Evolutionary conservation across 2,113 vertebrate genomes (phyloP).

Genomic region (Sisor rabdophorus): DNA sequence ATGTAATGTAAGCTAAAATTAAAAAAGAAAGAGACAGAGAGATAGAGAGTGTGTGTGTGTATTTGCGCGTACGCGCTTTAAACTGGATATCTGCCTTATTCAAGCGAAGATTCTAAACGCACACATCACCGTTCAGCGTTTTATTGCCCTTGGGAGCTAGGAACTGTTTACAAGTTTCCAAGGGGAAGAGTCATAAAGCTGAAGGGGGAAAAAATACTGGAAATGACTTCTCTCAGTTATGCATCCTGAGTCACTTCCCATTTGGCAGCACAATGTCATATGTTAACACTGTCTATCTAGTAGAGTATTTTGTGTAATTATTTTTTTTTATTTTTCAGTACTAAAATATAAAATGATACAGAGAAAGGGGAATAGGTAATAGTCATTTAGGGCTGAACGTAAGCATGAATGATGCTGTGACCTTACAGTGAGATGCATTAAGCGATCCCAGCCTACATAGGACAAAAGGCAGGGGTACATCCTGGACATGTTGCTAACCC

Average conservation of each 20-base stretch:
- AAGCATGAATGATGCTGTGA: slow-evolving; percentile 3
- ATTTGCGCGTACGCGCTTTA: background rate
- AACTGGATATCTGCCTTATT: slow-evolving; percentile 32
- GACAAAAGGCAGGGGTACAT: no score
- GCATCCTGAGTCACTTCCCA: slow-evolving; percentile 57
- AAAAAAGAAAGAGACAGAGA: no score
- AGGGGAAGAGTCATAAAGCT: slow-evolving; percentile 54
- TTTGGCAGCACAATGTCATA: slow-evolving; percentile 54
- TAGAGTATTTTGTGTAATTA: slow-evolving; percentile 35
- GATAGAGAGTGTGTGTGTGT: no score
- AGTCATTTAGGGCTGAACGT: background rate
- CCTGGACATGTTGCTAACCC: no score
- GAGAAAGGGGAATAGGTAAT: background rate
- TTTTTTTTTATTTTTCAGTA: no score
- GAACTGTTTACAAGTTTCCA: slow-evolving; percentile 66
- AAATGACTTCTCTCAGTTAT: slow-evolving; percentile 64
- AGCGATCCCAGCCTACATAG: no score
- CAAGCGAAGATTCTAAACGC: slow-evolving; percentile 37
- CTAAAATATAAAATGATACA: slow-evolving; percentile 12
- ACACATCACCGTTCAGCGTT: slow-evolving; percentile 52
- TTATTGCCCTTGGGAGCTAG: slow-evolving; percentile 57
- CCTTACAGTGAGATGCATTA: background rate
- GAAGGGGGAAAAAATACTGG: slow-evolving; percentile 52
- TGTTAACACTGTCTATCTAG: slow-evolving; percentile 47
- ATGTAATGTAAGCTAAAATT: no score